These are phyloP conservation scores for Agrotis ipsilon DNA, from an alignment of 2,888 invertebrate genomes.

Conservation along the genomic window DNA sequence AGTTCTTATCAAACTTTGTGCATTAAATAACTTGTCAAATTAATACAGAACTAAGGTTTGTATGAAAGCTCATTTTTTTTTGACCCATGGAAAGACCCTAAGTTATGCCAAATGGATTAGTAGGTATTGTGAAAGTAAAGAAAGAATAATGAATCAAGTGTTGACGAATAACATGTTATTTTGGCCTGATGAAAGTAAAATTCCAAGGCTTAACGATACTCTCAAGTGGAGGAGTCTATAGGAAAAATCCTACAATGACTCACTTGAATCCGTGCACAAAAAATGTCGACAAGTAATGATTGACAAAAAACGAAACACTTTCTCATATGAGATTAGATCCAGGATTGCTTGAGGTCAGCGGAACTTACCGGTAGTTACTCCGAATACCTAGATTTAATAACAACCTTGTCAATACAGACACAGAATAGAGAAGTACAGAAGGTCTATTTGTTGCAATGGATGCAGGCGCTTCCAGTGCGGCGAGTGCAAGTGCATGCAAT, in stretches of 20 bases:
- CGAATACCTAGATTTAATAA: conserved; percentile 31
- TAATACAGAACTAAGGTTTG: background rate
- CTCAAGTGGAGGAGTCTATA: background rate
- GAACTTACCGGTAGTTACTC: conserved; percentile 18
- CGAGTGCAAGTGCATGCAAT: background rate
- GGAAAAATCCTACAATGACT: conserved; percentile 13
- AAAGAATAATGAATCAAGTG: conserved; percentile 7
- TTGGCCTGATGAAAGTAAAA: conserved; percentile 19
- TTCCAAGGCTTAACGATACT: background rate
- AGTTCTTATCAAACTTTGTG: too few species aligned
- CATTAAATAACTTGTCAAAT: too few species aligned
- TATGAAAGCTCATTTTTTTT: background rate
- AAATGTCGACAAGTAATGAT: conserved; percentile 13
- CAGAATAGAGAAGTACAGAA: background rate
- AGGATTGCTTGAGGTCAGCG: conserved; percentile 15
- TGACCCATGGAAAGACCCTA: background rate
- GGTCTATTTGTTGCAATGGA: too few species aligned
- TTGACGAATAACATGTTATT: background rate
- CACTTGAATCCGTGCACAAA: conserved; percentile 3
- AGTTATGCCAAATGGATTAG: too few species aligned
- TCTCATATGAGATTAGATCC: conserved; percentile 19
- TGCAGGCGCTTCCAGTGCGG: too few species aligned
- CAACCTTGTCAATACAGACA: conserved; percentile 8
- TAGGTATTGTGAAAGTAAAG: background rate
- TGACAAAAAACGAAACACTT: conserved; percentile 44